Conservation (phyloP, 37 sponge, comb jelly and placozoan genomes). For the Theonella swinhoei region DNA sequence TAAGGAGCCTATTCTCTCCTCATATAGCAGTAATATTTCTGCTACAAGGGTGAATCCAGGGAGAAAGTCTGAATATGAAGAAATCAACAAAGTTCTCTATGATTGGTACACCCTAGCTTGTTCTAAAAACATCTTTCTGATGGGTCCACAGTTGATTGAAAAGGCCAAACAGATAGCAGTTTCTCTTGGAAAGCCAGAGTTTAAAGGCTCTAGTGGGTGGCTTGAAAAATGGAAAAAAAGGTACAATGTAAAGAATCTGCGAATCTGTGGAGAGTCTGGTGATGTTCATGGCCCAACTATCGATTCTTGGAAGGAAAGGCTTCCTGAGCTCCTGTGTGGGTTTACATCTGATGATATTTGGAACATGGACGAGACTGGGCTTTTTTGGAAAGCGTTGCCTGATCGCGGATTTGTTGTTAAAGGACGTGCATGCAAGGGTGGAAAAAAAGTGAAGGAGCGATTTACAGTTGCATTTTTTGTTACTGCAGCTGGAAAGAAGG, state of each 20-base stretch:
- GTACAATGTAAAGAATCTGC: constrained; percentile 58
- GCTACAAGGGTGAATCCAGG: constrained; percentile 1
- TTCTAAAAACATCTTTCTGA: constrained; percentile 47
- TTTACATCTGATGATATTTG: constrained; percentile 20
- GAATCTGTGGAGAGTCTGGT: constrained; percentile 69
- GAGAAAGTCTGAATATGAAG: constrained; percentile 17
- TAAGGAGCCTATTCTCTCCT: constrained; percentile 17
- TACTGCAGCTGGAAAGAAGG: constrained; percentile 52
- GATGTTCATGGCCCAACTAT: constrained; percentile 42
- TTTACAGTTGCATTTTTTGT: too few species aligned
- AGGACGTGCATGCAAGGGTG: constrained; percentile 62
- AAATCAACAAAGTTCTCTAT: constrained; percentile 40
- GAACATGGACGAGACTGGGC: constrained; percentile 51
- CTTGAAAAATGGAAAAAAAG: constrained; percentile 65
- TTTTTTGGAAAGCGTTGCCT: constrained; percentile 54
- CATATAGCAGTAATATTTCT: constrained; percentile 17
- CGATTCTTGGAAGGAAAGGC: constrained; percentile 43
- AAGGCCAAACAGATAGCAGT: constrained; percentile 66
- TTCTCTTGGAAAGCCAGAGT: constrained; percentile 35
- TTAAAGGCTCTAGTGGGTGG: constrained; percentile 71
- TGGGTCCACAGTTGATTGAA: constrained; percentile 30
- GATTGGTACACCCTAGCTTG: constrained; percentile 34
- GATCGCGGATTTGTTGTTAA: constrained; percentile 54
- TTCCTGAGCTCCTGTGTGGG: constrained; percentile 45
- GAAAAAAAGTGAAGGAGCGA: constrained; percentile 50